Base-by-base conservation (phyloP, 2,113 vertebrate genomes). In the Elephantulus edwardii region DNA sequence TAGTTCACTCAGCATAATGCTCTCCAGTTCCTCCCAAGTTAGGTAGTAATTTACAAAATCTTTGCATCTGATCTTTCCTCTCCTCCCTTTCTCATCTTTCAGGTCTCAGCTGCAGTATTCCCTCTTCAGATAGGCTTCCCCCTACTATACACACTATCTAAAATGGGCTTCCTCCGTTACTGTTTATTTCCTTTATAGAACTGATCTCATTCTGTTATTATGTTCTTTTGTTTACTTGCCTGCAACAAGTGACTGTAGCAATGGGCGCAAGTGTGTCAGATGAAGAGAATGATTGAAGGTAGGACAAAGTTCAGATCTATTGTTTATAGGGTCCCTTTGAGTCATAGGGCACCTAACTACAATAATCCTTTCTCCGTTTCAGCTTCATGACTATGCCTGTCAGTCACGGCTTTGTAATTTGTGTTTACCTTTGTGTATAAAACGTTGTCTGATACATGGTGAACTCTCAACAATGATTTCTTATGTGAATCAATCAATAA, bases 41-140 rank as follows among this genome's bases (percentile, higher is more conserved):
- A n/a, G n/a, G n/a, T n/a, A n/a, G n/a, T n/a, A n/a, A n/a, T n/a
- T n/a, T n/a, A n/a, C n/a, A n/a, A n/a, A n/a, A n/a, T 78, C 72
- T 94, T 83, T 83, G 40, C 30, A 16, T 52, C 79, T 83, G 19
- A 19, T 74, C 28, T 74, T 66, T 22, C 56, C 33, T 90, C 50
- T 83, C 17, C 48, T 30, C 24, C 80, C 52, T 72, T 77, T 58
- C 30, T 88, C 48, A 88, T 80, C 72, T 74, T 79, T 75, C 52
- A 76, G 48, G 56, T 92, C 30, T 90, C 56, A 84, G 74, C 78
- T 80, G 68, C 90, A 94, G 83, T 68, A 83, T 46, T 50, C 50
- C 56, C 40, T 84, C 48, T 88, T 78, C 19, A 60, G 76, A 70
- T 38, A 42, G 38, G 3, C 14, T 54, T 20, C 22, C 5, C 40